Evolutionary conservation across 1,140 invertebrate species (phyloP), one percentile per base, ranked within the genome.

Genomic region (Aphis craccivora): DNA sequence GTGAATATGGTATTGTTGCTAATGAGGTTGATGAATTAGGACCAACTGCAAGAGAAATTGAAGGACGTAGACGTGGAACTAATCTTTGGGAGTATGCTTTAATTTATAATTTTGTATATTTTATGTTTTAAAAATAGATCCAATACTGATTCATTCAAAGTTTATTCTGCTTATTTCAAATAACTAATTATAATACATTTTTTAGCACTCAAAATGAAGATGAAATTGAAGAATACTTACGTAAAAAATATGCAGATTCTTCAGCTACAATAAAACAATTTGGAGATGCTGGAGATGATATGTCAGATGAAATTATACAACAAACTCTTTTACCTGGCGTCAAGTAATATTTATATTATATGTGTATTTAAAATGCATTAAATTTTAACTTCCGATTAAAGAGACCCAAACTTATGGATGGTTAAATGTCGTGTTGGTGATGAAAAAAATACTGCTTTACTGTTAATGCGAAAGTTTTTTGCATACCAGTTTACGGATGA

Each of bases 361-460:
- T 37, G 30, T 45, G 14, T 51, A 35, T 51, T 30, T 40, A 25
- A 67, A 67, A 91, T 51, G 11, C 81, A 35, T 91, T 25, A 35
- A 87, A 6, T 91, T 40, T 94, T 53, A 67, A 76, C 60, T 35
- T 86, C 93, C 89, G 94, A 93, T 94, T 94, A 53, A 94, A 98
- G 97, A 95, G 99, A 99, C 96, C 99, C 99, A 0, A 99, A 99
- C 96, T 95, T 99, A 93, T 99, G 99, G 99, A 98, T 99, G 97
- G 98, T 99, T 0, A 99, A 99, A 95, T 99, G 99, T 95, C 97
- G 98, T 45, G 98, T 99, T 94, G 99, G 99, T 4, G 99, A 99
- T 96, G 99, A 99, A 95, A 99, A 99, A 95, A 95, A 97, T 1
- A 99, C 99, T 1, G 98, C 97, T 9, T 95, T 99, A 2, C 96